Percentiles rank a stretch among this genome's conserved stretches.
Evolutionary conservation across 2,113 vertebrate species (phyloP).

Genomic region (Pollachius pollachius): DNA sequence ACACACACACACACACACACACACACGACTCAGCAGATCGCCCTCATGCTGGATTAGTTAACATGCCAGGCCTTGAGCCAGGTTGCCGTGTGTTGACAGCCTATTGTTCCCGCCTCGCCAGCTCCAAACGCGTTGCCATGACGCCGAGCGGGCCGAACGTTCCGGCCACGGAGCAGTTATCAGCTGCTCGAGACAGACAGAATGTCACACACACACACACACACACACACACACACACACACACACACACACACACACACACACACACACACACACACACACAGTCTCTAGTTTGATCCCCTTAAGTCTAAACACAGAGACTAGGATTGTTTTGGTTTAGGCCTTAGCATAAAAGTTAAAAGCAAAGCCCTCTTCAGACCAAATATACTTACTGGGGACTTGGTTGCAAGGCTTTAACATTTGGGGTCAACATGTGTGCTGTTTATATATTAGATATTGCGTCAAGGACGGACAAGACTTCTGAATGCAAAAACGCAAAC

Average conservation of each 20-base stretch:
- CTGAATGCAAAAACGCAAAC: no score
- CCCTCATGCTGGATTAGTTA: slow-evolving; percentile 47
- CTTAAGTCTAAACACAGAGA: no score
- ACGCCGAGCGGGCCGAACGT: slow-evolving; percentile 45
- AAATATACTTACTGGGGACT: no score
- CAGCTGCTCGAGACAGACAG: slow-evolving; percentile 30
- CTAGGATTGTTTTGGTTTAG: no score
- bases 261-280: neutral
- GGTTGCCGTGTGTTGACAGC: slow-evolving; percentile 34
- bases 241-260: neutral
- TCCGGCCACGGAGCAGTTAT: slow-evolving; percentile 45
- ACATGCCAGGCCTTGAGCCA: slow-evolving; percentile 30
- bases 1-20: no score
- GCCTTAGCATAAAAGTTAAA: no score
- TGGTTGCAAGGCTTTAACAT: no score
- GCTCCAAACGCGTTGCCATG: slow-evolving; percentile 52
- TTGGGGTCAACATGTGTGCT: no score
- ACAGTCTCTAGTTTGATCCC: neutral
- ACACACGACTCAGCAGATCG: slow-evolving; percentile 33
- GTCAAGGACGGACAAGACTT: no score
- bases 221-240: neutral
- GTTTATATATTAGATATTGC: no score
- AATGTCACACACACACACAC: no score
- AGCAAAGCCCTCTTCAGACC: no score
- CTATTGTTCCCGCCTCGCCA: slow-evolving; percentile 46